Base-by-base conservation (phyloP, 2,888 invertebrate genomes). In the Drosophila anceps region DNA sequence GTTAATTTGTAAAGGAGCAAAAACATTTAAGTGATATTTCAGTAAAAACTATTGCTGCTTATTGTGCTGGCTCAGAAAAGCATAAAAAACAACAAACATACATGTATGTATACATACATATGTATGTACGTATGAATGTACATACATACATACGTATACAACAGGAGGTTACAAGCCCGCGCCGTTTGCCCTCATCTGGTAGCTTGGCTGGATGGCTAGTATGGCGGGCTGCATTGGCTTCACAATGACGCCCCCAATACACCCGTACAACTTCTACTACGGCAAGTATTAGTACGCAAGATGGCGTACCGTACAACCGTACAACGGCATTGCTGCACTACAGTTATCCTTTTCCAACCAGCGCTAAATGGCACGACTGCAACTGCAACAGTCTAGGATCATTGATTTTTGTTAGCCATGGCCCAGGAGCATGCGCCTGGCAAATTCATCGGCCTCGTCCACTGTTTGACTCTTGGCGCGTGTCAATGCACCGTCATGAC, bases 261-360 rank as follows among this genome's bases (percentile, higher is more conserved):
- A 62, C 10, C 50, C 79, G 71, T 84, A 82, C 82, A 79, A 84
- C 82, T 87, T 71, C 79, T 85, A 88, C 88, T 88, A 88, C 86
- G 74, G 66, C 67, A 76, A 73, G 76, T 65, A 73, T 82, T 85
- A 82, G 76, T 90, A 86, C 88, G 90, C 88, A 85, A 83, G 46
- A 79, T 81, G 79, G 82, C 80, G 81, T 90, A 88, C 76, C 83
- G 86, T 86, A 84, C 73, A 85, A 88, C 81, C 54, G 71, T 37
- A 35, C 37, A 60, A 60, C 53, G 53, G 50, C 61, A 57, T 10
- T 29, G 35, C 46, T 58, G 29, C 41, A 62, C 55, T 84, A 80
- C 67, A 51, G 82, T 74, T 73, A 76, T 90, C 88, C 78, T 71
- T 78, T 70, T 88, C 73, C 60, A 71, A 79, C 85, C 58, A 44